Base-by-base conservation (phyloP, 2,888 invertebrate species). In the Parelbella ahira region DNA sequence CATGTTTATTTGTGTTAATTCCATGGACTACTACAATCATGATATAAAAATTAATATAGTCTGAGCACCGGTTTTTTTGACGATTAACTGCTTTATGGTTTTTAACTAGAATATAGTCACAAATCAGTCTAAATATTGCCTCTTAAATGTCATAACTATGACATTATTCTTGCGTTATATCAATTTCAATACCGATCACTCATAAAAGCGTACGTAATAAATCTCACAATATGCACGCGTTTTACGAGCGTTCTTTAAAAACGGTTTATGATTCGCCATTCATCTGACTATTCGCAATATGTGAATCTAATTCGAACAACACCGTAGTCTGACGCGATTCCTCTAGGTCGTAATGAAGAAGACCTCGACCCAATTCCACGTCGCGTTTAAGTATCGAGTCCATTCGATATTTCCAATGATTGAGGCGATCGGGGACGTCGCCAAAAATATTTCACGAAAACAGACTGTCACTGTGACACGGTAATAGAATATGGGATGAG, bases 291-390 rank as follows among this genome's bases (percentile, higher is more conserved):
- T 39, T 30, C 27, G 24, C 37, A 48, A 49, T 51, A 52, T 55
- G 55, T 54, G 56, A 47, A 55, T 57, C 58, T 58, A 57, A 58
- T 57, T 58, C 45, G 41, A 54, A 54, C 54, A 44, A 45, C 56
- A 47, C 47, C 50, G 47, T 57, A 27, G 27, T 41, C 25, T 27
- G 27, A 41, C 34, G 34, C 34, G 25, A 33, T 27, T 58, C 54
- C 60, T 63, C 62, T 67, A 68, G 66, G 63, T 67, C 65, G 51
- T 60, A 61, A 68, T 61, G 58, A 56, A 67, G 50, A 45, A 64
- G 70, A 59, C 82, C 83, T 84, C 80, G 81, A 76, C 83, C 82
- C 51, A 68, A 76, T 73, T 80, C 54, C 34, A 53, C 48, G 50
- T 61, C 63, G 67, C 70, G 71, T 73, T 72, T 63, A 64, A 56